These are phyloP conservation scores for Daphoenositta chrysoptera DNA, from an alignment of 2,113 vertebrate species.

Conservation along the genomic window DNA sequence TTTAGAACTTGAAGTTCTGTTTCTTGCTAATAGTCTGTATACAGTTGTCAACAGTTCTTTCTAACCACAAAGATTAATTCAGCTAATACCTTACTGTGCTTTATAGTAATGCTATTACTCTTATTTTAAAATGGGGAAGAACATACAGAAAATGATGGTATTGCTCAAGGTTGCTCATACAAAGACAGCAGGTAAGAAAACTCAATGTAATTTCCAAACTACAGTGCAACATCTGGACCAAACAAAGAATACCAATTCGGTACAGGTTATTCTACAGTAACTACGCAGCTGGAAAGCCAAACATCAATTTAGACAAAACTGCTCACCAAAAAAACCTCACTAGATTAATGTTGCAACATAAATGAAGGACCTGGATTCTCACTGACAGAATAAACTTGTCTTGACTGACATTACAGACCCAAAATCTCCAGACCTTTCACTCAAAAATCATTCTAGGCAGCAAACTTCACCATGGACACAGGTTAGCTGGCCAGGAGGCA, in stretches of 20 bases:
- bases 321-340: not conserved
- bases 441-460: not conserved
- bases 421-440: not conserved
- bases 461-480: not conserved
- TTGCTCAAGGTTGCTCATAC: slow-evolving; percentile 1
- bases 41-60: not conserved
- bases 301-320: not conserved
- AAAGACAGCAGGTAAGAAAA: slow-evolving; percentile 6
- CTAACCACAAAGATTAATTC: not conserved
- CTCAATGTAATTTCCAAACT: slow-evolving; percentile 6
- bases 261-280: not conserved
- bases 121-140: not conserved
- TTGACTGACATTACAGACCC: not conserved
- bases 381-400: not conserved
- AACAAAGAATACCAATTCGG: not conserved
- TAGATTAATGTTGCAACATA: not conserved
- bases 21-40: not conserved
- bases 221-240: not conserved
- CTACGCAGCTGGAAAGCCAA: not conserved
- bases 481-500: not conserved
- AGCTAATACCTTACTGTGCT: not conserved
- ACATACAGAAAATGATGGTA: not conserved
- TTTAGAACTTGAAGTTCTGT: not conserved
- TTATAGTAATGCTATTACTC: not conserved
- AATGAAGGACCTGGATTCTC: not conserved